Evolutionary conservation across 35 echinoderm and acorn worm species (phyloP).

Genomic region (Eucidaris tribuloides): DNA sequence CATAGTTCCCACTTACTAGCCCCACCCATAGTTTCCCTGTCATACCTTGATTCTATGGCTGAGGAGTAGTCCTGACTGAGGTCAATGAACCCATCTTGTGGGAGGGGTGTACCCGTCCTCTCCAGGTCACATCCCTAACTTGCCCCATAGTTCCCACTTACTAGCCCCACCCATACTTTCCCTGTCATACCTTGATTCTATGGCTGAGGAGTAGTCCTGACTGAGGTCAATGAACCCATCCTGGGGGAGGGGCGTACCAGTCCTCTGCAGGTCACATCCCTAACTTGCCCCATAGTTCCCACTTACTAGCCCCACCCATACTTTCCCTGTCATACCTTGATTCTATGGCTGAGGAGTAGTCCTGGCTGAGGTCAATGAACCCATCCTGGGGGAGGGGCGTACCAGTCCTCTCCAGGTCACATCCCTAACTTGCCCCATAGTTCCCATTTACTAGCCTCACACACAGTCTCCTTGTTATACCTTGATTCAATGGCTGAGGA

Average conservation of each 20-base stretch:
- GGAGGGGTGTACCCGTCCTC: slow-evolving; percentile 80
- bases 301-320: too few relatives aligned
- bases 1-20: too few relatives aligned
- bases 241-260: slow-evolving; percentile 80
- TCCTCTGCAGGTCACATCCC: slow-evolving; percentile 70
- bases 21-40: too few relatives aligned
- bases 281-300: too few relatives aligned
- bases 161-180: too few relatives aligned
- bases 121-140: too few relatives aligned
- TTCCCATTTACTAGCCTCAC: too few relatives aligned
- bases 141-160: too few relatives aligned
- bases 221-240: slow-evolving; percentile 68
- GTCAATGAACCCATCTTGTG: slow-evolving; percentile 61
- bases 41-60: slow-evolving; percentile 91
- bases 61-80: slow-evolving; percentile 83
- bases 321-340: slow-evolving; percentile 99
- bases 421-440: too few relatives aligned
- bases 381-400: slow-evolving; percentile 80
- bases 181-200: slow-evolving; percentile 98
- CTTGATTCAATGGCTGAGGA: slow-evolving; percentile 89
- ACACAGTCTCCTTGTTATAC: too few relatives aligned
- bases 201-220: slow-evolving; percentile 76
- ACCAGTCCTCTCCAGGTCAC: slow-evolving; percentile 73
- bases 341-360: slow-evolving; percentile 83
- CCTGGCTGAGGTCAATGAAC: slow-evolving; percentile 66